A percentile compares a stretch with the other conserved stretches of the same genome.
Conservation (phyloP, 2,113 vertebrate species). For the Rhabdornis inornatus region DNA sequence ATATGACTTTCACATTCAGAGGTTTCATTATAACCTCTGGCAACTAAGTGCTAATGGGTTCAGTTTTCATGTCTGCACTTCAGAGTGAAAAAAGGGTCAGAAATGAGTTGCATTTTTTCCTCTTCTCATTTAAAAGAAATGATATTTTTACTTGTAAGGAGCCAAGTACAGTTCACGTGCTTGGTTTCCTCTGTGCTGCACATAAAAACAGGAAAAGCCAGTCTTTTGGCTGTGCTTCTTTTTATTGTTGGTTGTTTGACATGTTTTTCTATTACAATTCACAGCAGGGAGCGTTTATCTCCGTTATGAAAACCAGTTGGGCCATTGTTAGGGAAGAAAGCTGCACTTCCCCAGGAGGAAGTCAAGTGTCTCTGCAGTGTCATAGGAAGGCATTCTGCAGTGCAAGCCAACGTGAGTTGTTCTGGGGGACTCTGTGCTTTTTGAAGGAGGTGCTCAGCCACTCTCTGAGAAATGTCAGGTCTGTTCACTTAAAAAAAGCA, state of each 20-base stretch:
- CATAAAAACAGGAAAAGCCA: conserved; percentile 63
- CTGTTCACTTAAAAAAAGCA: neutral
- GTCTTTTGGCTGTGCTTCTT: conserved; percentile 40
- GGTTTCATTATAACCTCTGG: conserved; percentile 1
- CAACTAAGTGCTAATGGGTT: conserved; percentile 26
- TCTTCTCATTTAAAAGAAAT: neutral
- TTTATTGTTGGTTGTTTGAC: conserved; percentile 63
- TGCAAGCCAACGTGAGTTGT: neutral
- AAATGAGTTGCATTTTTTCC: conserved; percentile 10
- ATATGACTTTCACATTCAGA: conserved; percentile 8
- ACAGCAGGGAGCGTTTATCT: conserved; percentile 59
- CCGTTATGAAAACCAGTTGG: conserved; percentile 57
- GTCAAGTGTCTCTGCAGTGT: conserved; percentile 44
- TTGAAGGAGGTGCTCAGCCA: neutral
- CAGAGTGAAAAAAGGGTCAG: neutral
- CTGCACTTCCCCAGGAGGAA: conserved; percentile 47
- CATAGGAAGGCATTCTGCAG: neutral
- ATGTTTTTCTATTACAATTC: conserved; percentile 64
- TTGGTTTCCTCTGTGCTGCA: conserved; percentile 28
- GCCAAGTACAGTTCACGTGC: conserved; percentile 43
- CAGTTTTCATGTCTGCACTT: conserved; percentile 26
- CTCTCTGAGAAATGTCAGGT: neutral
- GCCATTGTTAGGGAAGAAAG: conserved; percentile 55
- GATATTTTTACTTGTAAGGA: conserved; percentile 44
- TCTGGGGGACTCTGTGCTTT: neutral